Evolutionary conservation across 1,140 invertebrate genomes (phyloP).

Genomic region (Ctenoplectra terminalis): DNA sequence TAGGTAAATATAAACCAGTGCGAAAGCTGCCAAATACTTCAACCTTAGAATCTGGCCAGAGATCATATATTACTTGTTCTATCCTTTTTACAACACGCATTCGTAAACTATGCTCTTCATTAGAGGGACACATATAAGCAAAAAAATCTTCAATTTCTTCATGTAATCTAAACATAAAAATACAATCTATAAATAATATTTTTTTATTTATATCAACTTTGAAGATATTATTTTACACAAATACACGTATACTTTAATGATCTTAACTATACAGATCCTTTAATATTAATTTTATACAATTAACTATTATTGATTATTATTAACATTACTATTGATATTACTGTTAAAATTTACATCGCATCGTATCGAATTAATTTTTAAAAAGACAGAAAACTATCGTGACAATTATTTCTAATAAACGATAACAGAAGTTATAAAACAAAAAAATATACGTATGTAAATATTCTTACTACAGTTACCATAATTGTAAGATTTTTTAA

Average conservation of each 20-base stretch:
- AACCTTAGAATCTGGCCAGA: constrained; percentile 96
- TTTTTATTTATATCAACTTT: not conserved
- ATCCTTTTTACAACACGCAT: constrained; percentile 94
- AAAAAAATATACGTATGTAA: too few species aligned
- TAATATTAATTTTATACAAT: not conserved
- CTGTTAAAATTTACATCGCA: not conserved
- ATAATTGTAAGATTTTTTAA: too few species aligned
- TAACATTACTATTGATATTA: not conserved
- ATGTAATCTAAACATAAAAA: constrained; percentile 88
- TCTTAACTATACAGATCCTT: not conserved
- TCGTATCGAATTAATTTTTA: not conserved
- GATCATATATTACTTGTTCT: constrained; percentile 91
- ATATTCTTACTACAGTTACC: too few species aligned
- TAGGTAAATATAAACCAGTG: constrained; percentile 97
- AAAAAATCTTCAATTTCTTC: constrained; percentile 99
- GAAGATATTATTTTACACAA: not conserved
- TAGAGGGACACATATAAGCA: constrained; percentile 95
- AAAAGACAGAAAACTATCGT: not conserved
- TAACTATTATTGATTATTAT: not conserved
- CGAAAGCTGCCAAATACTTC: constrained; percentile 98
- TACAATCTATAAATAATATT: not conserved
- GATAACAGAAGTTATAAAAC: not conserved
- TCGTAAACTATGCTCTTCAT: constrained; percentile 94
- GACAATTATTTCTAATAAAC: too few species aligned
- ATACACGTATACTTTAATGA: not conserved